Conservation (phyloP, 2,113 vertebrate genomes). For the Leptobrachium leishanense region DNA sequence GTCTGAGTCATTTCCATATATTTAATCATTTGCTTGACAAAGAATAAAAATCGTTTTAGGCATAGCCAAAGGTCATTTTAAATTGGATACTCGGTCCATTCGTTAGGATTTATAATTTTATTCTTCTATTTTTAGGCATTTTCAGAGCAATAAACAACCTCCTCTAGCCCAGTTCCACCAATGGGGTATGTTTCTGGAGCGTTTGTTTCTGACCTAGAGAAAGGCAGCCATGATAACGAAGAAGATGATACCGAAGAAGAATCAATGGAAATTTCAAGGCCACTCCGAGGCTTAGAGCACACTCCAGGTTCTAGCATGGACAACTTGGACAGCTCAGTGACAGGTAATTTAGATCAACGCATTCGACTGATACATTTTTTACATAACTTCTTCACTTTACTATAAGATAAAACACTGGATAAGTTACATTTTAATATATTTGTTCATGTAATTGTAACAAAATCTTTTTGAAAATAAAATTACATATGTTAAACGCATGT, state of each 20-base stretch:
- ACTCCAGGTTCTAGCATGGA: constrained; percentile 96
- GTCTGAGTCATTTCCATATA: constrained; percentile 20
- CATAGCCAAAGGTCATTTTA: not conserved
- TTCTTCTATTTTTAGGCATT: constrained; percentile 76
- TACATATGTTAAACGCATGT: too few species aligned
- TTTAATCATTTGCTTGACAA: constrained; percentile 24
- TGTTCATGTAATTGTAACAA: too few species aligned
- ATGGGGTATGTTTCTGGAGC: constrained; percentile 94
- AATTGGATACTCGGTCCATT: not conserved
- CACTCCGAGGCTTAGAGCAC: constrained; percentile 85
- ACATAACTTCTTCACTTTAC: too few species aligned
- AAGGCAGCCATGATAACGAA: constrained; percentile 88
- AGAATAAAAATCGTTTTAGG: not conserved
- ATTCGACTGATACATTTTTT: not conserved
- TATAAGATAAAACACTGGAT: too few species aligned
- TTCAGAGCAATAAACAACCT: constrained; percentile 88
- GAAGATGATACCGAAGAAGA: constrained; percentile 91
- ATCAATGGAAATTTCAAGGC: constrained; percentile 84
- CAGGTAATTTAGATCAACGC: constrained; percentile 72
- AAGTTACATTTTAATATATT: too few species aligned
- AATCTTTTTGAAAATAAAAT: too few species aligned
- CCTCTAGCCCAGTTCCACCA: constrained; percentile 90
- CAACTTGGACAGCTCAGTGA: constrained; percentile 96
- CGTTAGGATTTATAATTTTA: not conserved
- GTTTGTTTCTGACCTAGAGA: constrained; percentile 95